Evolutionary conservation across 1,140 invertebrate species (phyloP).

Genomic region (Cotesia glomerata): DNA sequence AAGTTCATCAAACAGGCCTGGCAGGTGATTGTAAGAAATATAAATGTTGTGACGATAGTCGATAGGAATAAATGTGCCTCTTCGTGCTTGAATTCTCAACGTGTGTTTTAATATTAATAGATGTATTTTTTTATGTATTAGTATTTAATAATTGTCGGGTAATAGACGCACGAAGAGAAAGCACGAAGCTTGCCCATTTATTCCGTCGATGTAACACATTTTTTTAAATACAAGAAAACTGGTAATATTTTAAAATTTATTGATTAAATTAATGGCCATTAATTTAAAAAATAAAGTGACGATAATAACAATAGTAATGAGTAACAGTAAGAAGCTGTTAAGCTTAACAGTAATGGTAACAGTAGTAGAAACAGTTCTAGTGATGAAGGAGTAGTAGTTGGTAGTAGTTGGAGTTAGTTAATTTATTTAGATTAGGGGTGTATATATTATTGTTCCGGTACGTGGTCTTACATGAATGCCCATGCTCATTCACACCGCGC

Average conservation of each 20-base stretch:
- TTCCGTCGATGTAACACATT: neutral
- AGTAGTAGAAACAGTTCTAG: neutral
- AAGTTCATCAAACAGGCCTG: neutral
- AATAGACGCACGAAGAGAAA: slow-evolving; percentile 14
- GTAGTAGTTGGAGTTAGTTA: neutral
- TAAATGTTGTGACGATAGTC: neutral
- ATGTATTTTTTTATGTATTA: neutral
- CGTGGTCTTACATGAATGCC: slow-evolving; percentile 60
- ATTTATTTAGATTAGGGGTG: slow-evolving; percentile 23
- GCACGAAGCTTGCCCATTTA: slow-evolving; percentile 19
- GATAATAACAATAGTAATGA: neutral
- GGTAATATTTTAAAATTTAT: neutral
- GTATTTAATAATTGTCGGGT: no score
- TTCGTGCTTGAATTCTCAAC: slow-evolving; percentile 11
- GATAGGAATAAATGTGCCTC: slow-evolving; percentile 13
- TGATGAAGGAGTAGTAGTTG: neutral
- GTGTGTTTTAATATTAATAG: neutral
- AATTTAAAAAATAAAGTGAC: neutral
- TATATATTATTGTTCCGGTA: slow-evolving; percentile 41
- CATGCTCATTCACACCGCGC: slow-evolving; percentile 48
- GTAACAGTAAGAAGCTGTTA: neutral
- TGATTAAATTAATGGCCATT: neutral
- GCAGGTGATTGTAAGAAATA: neutral
- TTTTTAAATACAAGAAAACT: neutral
- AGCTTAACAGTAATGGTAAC: neutral